Conservation (phyloP, 23 tunicate genomes). For the Aplidium turbinatum region DNA sequence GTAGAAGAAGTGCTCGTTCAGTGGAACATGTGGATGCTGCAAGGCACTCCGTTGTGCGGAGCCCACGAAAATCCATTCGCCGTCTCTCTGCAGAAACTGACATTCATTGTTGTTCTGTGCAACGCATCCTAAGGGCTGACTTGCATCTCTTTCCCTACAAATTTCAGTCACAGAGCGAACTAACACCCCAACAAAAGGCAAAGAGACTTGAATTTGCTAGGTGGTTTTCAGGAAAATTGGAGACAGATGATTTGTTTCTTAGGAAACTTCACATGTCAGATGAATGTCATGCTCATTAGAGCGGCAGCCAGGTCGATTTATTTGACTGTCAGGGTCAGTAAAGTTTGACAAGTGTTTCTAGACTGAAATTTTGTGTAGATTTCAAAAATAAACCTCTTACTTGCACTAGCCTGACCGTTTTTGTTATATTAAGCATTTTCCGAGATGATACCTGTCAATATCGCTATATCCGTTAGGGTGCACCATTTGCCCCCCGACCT, state of each 20-base stretch:
- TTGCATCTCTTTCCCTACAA: slow-evolving; percentile 17
- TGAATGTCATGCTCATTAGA: slow-evolving; percentile 19
- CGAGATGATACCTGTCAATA: too few relatives aligned
- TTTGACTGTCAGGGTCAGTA: too few relatives aligned
- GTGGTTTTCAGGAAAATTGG: slow-evolving; percentile 13
- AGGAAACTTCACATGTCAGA: slow-evolving; percentile 22
- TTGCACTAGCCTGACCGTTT: too few relatives aligned
- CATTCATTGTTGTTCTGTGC: slow-evolving; percentile 10
- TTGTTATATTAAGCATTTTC: too few relatives aligned
- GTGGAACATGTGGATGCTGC: slow-evolving; percentile 12
- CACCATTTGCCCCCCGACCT: too few relatives aligned
- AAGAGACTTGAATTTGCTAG: slow-evolving; percentile 6
- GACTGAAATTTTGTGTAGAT: too few relatives aligned
- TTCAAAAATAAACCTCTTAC: too few relatives aligned
- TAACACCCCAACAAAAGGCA: background rate
- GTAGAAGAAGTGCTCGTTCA: slow-evolving; percentile 1
- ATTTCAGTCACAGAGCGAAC: background rate
- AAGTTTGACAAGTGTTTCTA: too few relatives aligned
- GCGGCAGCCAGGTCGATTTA: too few relatives aligned
- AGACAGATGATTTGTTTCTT: background rate
- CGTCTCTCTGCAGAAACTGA: background rate
- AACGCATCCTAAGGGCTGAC: background rate
- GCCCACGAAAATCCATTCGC: slow-evolving; percentile 13
- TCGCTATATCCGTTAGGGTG: too few relatives aligned
- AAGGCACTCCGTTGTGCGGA: background rate